Evolutionary conservation across 2,113 vertebrate species (phyloP).

Genomic region (Pyxicephalus adspersus): DNA sequence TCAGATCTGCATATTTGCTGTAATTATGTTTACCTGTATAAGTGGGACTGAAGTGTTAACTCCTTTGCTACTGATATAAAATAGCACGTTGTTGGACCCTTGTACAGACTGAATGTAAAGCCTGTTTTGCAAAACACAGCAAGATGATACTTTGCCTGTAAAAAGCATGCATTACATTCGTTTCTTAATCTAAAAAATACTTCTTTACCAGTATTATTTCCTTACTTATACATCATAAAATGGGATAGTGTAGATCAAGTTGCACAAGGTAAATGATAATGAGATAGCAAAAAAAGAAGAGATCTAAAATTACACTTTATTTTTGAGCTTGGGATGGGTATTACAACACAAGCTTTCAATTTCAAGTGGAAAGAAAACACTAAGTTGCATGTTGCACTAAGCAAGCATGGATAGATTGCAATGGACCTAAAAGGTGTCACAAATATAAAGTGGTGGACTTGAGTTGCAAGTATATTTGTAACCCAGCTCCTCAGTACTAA

Average conservation of each 20-base stretch:
- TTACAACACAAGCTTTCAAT: not conserved
- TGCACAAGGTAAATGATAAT: not conserved
- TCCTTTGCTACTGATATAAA: not conserved
- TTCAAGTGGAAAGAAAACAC: not conserved
- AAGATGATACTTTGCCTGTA: constrained; percentile 29
- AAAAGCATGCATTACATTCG: constrained; percentile 46
- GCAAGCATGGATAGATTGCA: constrained; percentile 47
- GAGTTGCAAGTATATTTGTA: constrained; percentile 11
- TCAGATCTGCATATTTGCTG: not conserved
- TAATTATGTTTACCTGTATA: not conserved
- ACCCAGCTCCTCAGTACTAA: not conserved
- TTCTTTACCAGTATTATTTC: not conserved
- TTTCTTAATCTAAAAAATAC: not conserved
- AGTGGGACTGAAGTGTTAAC: constrained; percentile 50
- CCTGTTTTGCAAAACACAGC: not conserved
- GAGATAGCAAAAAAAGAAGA: not conserved
- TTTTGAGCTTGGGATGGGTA: not conserved
- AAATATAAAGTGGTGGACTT: not conserved
- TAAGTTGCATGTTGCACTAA: constrained; percentile 58
- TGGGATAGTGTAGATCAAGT: not conserved
- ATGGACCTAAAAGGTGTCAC: not conserved
- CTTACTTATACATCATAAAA: not conserved
- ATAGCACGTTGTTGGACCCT: constrained; percentile 9
- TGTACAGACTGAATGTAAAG: not conserved
- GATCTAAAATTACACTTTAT: not conserved